Evolutionary conservation across 2,797 vertebrate species (phyloP).

Genomic region (Centropyge bicolor): DNA sequence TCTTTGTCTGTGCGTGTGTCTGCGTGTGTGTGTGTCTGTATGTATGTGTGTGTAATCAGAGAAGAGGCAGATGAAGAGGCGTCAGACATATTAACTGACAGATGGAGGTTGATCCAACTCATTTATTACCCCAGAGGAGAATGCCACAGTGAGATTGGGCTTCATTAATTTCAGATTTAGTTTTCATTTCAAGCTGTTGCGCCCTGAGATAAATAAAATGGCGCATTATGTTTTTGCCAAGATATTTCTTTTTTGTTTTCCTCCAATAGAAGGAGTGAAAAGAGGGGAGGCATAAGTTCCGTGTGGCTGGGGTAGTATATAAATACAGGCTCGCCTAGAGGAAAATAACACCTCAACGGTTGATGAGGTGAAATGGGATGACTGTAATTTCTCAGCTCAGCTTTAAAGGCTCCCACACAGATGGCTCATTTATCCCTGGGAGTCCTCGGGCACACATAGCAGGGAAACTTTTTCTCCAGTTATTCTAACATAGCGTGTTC

Average conservation of each 20-base stretch:
- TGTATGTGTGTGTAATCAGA: slow-evolving; percentile 78
- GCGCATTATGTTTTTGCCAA: slow-evolving; percentile 98
- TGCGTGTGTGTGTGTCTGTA: slow-evolving; percentile 6
- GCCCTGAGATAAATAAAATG: slow-evolving; percentile 99
- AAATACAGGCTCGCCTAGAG: slow-evolving; percentile 87
- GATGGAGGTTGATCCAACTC: slow-evolving; percentile 99
- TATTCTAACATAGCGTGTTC: slow-evolving; percentile 83
- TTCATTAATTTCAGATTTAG: slow-evolving; percentile 99
- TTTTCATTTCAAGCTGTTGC: slow-evolving; percentile 99
- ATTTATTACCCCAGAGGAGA: slow-evolving; percentile 99
- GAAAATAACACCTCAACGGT: slow-evolving; percentile 87
- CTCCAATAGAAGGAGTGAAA: slow-evolving; percentile 89
- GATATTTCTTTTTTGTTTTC: slow-evolving; percentile 93
- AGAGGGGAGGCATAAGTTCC: slow-evolving; percentile 84
- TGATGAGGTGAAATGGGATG: slow-evolving; percentile 87
- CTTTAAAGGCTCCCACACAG: slow-evolving; percentile 88
- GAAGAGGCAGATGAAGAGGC: slow-evolving; percentile 93
- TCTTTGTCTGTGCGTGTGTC: slow-evolving; percentile 38
- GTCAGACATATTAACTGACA: slow-evolving; percentile 99
- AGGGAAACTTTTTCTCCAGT: slow-evolving; percentile 86
- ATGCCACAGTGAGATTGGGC: slow-evolving; percentile 99
- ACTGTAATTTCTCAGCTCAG: slow-evolving; percentile 87
- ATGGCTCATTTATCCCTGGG: slow-evolving; percentile 87
- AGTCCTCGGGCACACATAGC: slow-evolving; percentile 86
- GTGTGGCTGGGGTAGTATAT: slow-evolving; percentile 86